Base-by-base conservation (phyloP, 1,140 invertebrate genomes). In the Pseudoatta argentina region DNA sequence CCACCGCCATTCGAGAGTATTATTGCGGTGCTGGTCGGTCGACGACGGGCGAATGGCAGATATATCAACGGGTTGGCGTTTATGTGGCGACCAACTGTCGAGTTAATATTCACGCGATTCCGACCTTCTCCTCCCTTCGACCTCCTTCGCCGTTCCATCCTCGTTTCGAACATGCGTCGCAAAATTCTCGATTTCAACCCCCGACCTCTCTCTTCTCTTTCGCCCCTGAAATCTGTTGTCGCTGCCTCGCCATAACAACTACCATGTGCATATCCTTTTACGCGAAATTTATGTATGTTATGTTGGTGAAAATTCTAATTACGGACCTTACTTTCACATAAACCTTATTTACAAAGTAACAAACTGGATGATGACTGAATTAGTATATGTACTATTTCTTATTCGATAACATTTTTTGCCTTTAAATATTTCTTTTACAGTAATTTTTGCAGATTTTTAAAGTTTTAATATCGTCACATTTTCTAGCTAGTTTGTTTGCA, bases 11-110 rank as follows among this genome's bases (percentile, higher is more conserved):
- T 79, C 69, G 90, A 89, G 90, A 89, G 90, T 89, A 91, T 91
- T 91, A 91, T 91, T 91, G 86, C 89, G 87, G 76, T 83, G 82
- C 85, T 78, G 78, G 83, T 63, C 53, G 82, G 85, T 69, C 55
- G 55, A 39, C 82, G 76, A 63, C 21, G 24, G 44, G 69, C 55
- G 53, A 69, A 83, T 14, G 55, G 8, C n/a, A 88, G 81, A 92
- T 92, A 92, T 92, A 92, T 92, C 91, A 92, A 88, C 85, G 86
- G 53, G 89, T 92, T 92, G 91, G 89, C 91, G 88, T 92, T 92
- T 92, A 92, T 92, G 91, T 91, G 91, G 91, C 89, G 91, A 92
- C 91, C 91, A 92, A 92, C 91, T 92, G 91, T 92, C 91, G 91
- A 92, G 91, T 92, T 92, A 92, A 92, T 92, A 92, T 92, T 92